Conservation (phyloP, 2,797 vertebrate species). For the Loris lydekkerianus region DNA sequence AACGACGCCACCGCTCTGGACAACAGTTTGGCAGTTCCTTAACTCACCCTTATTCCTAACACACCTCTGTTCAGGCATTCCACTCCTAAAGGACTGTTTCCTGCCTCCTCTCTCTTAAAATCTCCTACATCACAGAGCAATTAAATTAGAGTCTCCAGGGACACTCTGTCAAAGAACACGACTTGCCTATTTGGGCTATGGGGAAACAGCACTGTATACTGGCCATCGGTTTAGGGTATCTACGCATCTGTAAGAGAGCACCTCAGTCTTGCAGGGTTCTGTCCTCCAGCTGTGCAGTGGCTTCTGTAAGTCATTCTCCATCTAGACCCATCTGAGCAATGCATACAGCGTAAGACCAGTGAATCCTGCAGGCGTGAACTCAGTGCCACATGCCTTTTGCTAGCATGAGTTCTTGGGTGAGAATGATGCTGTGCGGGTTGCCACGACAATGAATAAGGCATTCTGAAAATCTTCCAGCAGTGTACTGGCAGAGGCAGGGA, state of each 20-base stretch:
- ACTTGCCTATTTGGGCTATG: not conserved
- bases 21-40: not conserved
- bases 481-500: not conserved
- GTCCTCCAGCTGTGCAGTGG: not conserved
- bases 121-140: not conserved
- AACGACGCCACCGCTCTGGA: not conserved
- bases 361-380: not conserved
- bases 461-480: constrained; percentile 51
- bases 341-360: not conserved
- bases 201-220: not conserved
- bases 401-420: constrained; percentile 10
- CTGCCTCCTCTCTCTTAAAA: not conserved
- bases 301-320: not conserved
- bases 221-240: not conserved
- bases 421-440: not conserved
- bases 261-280: not conserved
- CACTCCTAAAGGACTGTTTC: not conserved
- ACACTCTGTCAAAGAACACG: not conserved
- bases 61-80: too few relatives aligned
- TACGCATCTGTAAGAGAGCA: not conserved
- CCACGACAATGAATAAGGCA: constrained; percentile 59
- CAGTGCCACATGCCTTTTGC: not conserved
- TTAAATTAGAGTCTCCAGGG: not conserved
- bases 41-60: too few relatives aligned
- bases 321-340: not conserved